These are phyloP conservation scores for Neodiprion pinetum DNA, from an alignment of 1,140 invertebrate genomes.

Conservation along the genomic window DNA sequence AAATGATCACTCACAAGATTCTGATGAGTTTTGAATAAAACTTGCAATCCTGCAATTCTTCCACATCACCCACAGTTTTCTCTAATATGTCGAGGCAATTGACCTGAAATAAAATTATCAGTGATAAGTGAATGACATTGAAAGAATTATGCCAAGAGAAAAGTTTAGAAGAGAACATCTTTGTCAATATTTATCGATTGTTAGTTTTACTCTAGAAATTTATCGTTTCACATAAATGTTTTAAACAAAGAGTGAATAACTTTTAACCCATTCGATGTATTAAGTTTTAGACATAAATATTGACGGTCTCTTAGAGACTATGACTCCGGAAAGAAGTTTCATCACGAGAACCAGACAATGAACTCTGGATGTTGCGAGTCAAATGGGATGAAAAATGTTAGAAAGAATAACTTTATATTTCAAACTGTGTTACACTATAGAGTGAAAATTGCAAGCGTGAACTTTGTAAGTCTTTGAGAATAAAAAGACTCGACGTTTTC, in stretches of 20 bases:
- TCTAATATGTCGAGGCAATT: constrained; percentile 1
- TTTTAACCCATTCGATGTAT: not conserved
- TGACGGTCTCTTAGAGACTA: too few species aligned
- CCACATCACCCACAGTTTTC: constrained; percentile 4
- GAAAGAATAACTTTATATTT: too few species aligned
- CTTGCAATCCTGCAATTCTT: constrained; percentile 35
- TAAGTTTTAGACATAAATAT: not conserved
- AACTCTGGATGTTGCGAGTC: too few species aligned
- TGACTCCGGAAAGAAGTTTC: too few species aligned
- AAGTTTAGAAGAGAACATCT: not conserved
- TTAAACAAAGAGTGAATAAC: not conserved
- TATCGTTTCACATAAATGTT: not conserved
- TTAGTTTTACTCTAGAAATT: not conserved
- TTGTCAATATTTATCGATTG: not conserved
- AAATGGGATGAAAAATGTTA: too few species aligned
- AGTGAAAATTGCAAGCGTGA: too few species aligned
- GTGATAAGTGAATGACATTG: not conserved
- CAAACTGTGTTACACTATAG: too few species aligned
- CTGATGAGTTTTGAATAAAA: constrained; percentile 38
- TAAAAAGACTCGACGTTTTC: too few species aligned
- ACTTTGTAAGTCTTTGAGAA: too few species aligned
- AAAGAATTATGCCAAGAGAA: not conserved
- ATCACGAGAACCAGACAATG: too few species aligned
- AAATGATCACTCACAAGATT: constrained; percentile 31
- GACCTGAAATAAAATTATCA: not conserved